A percentile compares a stretch with the other conserved stretches of the same genome.
These are phyloP conservation scores for Thecophora atra DNA, from an alignment of 2,888 invertebrate species.

Conservation along the genomic window DNA sequence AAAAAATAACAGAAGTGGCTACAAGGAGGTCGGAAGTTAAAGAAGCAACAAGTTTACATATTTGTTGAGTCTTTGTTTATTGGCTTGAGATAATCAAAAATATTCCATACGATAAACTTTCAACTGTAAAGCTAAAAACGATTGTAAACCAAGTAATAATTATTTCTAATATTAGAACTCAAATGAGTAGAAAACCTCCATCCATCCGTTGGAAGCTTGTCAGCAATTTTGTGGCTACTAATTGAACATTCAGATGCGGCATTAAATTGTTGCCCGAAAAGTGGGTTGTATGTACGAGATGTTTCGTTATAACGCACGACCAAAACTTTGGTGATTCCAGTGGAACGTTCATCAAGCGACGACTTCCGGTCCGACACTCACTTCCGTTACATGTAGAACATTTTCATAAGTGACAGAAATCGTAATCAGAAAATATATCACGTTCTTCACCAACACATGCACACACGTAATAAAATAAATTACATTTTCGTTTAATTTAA, in stretches of 20 bases:
- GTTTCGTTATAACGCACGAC: too few species aligned
- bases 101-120: too few species aligned
- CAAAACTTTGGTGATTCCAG: background rate
- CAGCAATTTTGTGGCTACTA: background rate
- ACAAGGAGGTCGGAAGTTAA: too few species aligned
- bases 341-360: background rate
- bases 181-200: too few species aligned
- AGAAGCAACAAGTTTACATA: too few species aligned
- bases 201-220: background rate
- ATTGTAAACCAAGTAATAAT: too few species aligned
- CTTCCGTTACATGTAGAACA: slow-evolving; percentile 24
- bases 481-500: slow-evolving; percentile 42
- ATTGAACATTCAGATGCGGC: slow-evolving; percentile 4
- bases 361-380: slow-evolving; percentile 21
- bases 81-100: too few species aligned
- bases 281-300: slow-evolving; percentile 19
- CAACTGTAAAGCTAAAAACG: too few species aligned
- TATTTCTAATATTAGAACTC: too few species aligned
- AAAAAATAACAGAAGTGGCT: too few species aligned
- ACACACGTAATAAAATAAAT: slow-evolving; percentile 21
- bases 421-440: slow-evolving; percentile 34
- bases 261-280: slow-evolving; percentile 23
- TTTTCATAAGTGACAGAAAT: slow-evolving; percentile 37
- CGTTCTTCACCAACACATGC: slow-evolving; percentile 13
- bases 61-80: too few species aligned